Base-by-base conservation (phyloP, 2,797 vertebrate species). In the Pangasius sanitwongsei region DNA sequence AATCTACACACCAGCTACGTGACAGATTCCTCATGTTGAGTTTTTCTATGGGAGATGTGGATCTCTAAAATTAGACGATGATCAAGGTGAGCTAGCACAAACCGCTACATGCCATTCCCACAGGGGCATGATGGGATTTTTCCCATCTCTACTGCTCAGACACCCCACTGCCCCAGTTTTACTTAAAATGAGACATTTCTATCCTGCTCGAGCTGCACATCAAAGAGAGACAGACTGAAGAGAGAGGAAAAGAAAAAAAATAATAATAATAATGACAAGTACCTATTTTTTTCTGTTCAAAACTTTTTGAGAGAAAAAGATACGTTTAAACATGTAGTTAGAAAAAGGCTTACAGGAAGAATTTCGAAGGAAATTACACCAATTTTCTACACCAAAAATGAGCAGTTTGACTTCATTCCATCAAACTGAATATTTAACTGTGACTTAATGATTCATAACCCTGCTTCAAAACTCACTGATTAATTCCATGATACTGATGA, bases 161-260 rank as follows among this genome's bases (percentile, higher is more conserved):
- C 67, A 50, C 53, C 37, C 72, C 87, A 50, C 41, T 88, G 87
- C 50, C 75, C 85, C 65, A 86, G 65, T 81, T 83, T 75, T 44
- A 65, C 44, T 53, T 20, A 37, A 50, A 69, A 86, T 28, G 87
- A 61, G 16, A 78, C 8, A 2, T 57, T 75, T 72, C 77, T 63
- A 41, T 86, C 41, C n/a, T 57, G 65, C 55, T 85, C 57, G 12
- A 86, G 78, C 50, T 50, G 31, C 55, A 80, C 59, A 75, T 75
- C 34, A 65, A 77, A 80, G n/a, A 23, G 11, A 6, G 3, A 4
- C 31, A 20, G 63, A 28, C 59, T 15, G n/a, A n/a, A 78, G 37
- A 11, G 25, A 31, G 44, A n/a, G 37, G 50, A 11, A 20, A 20
- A 11, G 11, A 0, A 74, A 25, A 48, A 75, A 13, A 65, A n/a